Conservation (phyloP, 2,797 vertebrate species). For the Rhynchotus rufescens region DNA sequence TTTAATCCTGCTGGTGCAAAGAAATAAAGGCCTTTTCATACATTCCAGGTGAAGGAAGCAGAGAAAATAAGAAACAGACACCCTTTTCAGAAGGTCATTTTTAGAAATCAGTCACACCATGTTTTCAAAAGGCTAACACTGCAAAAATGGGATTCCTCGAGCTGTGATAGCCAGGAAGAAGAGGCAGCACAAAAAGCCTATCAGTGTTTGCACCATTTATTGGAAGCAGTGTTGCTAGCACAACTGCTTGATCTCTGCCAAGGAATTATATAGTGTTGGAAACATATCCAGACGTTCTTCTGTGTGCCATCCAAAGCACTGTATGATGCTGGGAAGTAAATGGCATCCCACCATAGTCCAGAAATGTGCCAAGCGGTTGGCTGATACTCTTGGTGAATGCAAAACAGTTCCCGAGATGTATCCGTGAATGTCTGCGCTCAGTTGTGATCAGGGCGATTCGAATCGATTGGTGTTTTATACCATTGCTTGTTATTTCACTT, state of each 20-base stretch:
- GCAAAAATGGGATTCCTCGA: background rate
- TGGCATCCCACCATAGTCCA: slow-evolving; percentile 75
- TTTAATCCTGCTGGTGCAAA: background rate
- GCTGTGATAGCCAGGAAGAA: background rate
- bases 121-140: slow-evolving; percentile 2
- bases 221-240: slow-evolving; percentile 60
- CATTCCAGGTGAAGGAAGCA: slow-evolving; percentile 4
- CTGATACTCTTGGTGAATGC: slow-evolving; percentile 71
- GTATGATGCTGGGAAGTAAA: slow-evolving; percentile 72
- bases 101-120: background rate
- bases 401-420: slow-evolving; percentile 65
- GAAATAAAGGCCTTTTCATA: background rate
- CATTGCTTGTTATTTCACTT: background rate
- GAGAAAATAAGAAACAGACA: background rate
- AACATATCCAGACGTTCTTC: slow-evolving; percentile 63
- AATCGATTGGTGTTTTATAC: slow-evolving; percentile 20
- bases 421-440: slow-evolving; percentile 37
- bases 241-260: slow-evolving; percentile 69
- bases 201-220: slow-evolving; percentile 43
- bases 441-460: slow-evolving; percentile 12
- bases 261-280: slow-evolving; percentile 78
- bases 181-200: slow-evolving; percentile 11
- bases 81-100: background rate
- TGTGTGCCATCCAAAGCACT: slow-evolving; percentile 72
- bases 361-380: slow-evolving; percentile 69